Base-by-base conservation (phyloP, 1,140 invertebrate genomes). In the Elysia chlorotica region DNA sequence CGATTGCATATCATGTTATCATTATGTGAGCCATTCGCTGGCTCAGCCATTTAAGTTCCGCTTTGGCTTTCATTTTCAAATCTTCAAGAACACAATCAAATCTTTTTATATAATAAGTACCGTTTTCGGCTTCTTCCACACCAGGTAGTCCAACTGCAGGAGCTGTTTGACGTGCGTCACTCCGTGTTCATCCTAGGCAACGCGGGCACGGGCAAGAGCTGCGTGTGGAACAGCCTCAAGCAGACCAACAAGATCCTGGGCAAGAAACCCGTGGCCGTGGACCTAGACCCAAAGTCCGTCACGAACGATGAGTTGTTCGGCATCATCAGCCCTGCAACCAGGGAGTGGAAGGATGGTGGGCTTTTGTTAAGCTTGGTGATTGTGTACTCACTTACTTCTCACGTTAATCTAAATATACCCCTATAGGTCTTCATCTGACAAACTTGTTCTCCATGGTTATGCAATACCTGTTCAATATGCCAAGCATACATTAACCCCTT, bases 281-380 rank as follows among this genome's bases (percentile, higher is more conserved):
- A 98, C 88, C 88, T 99, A 21, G 97, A 98, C 89, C 96, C 96
- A 1, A 97, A 97, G 90, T 95, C 96, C 25, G 96, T 98, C 0
- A 98, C 96, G 2, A 98, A 98, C 86, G 96, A 98, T 86, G 97
- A 98, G 88, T 88, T 99, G 21, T 99, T 98, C 89, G 96, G 97
- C 33, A 95, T 97, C 70, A 98, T 99, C 77, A 98, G 98, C 89
- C 95, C 96, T 59, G 92, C 95, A 10, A 98, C 97, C 6, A 90
- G 96, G 82, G 96, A 98, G 89, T 99, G 97, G 96, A 98, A 98
- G 88, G 96, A 98, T 89, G 96, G 96, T 91, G 91, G 81, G 41
- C 23, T 30, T 25, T 65, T 19, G 6, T n/a, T n/a, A n/a, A n/a
- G n/a, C n/a, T 56, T 0, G 23, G 0, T 21, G n/a, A 48, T 14